phyloP scores from a whole-genome alignment of 2,113 vertebrate genomes.

The Sinocyclocheilus rhinocerous region DNA sequence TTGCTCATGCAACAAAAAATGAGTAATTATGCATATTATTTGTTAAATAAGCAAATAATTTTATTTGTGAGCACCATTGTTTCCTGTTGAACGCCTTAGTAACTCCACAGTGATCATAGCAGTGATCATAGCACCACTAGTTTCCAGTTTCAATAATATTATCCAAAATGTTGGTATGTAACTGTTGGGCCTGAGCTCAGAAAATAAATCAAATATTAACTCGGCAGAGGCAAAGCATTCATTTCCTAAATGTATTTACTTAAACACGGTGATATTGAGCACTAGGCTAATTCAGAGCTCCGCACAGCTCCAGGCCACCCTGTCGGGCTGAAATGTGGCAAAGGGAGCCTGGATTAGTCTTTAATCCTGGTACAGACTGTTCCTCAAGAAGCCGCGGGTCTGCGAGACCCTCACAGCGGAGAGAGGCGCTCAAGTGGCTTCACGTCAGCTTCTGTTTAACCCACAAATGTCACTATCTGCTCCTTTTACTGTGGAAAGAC shows the following conservation, averaged over 20 bases:
- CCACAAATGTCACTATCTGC: neutral
- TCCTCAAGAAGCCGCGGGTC: neutral
- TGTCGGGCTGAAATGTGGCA: neutral
- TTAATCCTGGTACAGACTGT: constrained; percentile 28
- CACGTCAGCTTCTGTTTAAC: neutral
- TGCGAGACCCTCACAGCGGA: neutral
- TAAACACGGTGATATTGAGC: neutral
- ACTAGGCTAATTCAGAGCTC: neutral
- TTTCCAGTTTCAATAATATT: neutral
- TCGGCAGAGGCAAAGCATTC: neutral
- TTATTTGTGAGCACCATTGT: neutral
- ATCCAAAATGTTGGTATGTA: neutral
- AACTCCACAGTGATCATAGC: neutral
- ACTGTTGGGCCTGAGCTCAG: neutral
- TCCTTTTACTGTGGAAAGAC: neutral
- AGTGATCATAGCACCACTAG: neutral
- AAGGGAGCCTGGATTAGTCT: constrained; percentile 6
- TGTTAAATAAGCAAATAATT: neutral
- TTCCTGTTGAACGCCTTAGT: neutral
- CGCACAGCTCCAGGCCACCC: neutral
- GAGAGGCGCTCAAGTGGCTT: neutral
- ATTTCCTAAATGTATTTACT: neutral
- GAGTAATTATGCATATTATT: neutral
- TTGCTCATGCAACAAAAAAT: neutral
- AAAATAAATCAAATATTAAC: neutral